A percentile compares a stretch with the other conserved stretches of the same genome.
Conservation (phyloP, 1,140 invertebrate species). For the Zeugodacus cucurbitae region DNA sequence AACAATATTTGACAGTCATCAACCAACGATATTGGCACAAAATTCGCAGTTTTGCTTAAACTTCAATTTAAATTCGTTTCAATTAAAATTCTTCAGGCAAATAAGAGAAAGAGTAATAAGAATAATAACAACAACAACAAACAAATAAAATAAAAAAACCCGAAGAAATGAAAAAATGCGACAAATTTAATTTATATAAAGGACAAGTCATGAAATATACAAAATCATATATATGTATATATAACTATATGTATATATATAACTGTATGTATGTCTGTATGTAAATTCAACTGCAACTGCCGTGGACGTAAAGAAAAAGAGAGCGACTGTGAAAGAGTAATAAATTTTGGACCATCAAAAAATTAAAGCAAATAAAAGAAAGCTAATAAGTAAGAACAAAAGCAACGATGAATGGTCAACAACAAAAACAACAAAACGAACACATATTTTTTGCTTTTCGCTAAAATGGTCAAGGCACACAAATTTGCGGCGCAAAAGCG, state of each 20-base stretch:
- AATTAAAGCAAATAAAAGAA: not conserved
- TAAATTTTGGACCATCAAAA: not conserved
- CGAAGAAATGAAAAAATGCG: not conserved
- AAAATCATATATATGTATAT: not conserved
- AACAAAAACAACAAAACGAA: too few species aligned
- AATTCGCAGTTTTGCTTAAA: slow-evolving; percentile 30
- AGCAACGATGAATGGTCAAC: slow-evolving; percentile 12
- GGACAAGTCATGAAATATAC: not conserved
- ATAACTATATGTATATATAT: not conserved
- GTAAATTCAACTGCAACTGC: not conserved
- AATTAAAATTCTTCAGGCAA: slow-evolving; percentile 40
- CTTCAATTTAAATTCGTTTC: slow-evolving; percentile 38
- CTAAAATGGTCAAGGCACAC: not conserved
- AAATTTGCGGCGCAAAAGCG: not conserved
- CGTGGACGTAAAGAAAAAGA: not conserved
- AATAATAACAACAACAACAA: slow-evolving; percentile 6
- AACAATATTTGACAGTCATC: not conserved
- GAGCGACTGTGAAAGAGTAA: not conserved
- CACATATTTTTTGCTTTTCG: not conserved
- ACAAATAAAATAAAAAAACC: not conserved
- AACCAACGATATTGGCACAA: not conserved
- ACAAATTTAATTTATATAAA: slow-evolving; percentile 33
- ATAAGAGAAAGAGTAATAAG: not conserved
- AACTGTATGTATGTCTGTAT: not conserved
- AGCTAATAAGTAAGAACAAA: slow-evolving; percentile 13